These are phyloP conservation scores for Lepus townsendii DNA, from an alignment of 2,797 vertebrate genomes.

Conservation along the genomic window DNA sequence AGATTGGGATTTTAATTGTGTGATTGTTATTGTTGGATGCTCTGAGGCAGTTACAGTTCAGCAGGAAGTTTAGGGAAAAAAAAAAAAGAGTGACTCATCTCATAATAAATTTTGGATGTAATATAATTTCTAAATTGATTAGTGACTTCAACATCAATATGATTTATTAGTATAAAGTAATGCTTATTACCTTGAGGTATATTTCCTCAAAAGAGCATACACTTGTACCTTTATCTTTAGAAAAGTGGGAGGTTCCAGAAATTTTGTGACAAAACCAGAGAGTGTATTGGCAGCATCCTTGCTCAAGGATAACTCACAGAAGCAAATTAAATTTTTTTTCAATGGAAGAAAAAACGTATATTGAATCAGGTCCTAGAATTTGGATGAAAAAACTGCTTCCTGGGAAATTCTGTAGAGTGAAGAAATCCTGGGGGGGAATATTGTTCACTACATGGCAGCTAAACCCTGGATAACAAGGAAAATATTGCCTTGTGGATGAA, in stretches of 20 bases:
- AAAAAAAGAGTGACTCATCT: background rate
- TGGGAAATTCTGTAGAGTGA: constrained; percentile 26
- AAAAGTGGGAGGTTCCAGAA: background rate
- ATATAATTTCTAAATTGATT: constrained; percentile 5
- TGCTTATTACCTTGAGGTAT: constrained; percentile 12
- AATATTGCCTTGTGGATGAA: background rate
- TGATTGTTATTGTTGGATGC: background rate
- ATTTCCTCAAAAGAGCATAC: constrained; percentile 28
- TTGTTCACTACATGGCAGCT: background rate
- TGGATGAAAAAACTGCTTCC: background rate
- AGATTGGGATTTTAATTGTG: background rate
- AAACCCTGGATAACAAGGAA: constrained; percentile 3
- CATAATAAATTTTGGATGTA: constrained; percentile 15
- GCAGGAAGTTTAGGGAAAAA: background rate
- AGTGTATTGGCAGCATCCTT: background rate
- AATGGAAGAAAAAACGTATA: background rate
- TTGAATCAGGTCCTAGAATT: constrained; percentile 3
- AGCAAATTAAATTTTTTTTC: constrained; percentile 44
- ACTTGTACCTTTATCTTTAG: background rate
- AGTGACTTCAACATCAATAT: background rate
- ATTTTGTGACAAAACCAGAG: background rate
- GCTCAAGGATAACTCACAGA: background rate
- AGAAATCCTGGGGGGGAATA: background rate
- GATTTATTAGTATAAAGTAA: constrained; percentile 43
- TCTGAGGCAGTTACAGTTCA: background rate